These are phyloP conservation scores for Pemphredon lugubris DNA, from an alignment of 2,888 invertebrate genomes.

Conservation along the genomic window DNA sequence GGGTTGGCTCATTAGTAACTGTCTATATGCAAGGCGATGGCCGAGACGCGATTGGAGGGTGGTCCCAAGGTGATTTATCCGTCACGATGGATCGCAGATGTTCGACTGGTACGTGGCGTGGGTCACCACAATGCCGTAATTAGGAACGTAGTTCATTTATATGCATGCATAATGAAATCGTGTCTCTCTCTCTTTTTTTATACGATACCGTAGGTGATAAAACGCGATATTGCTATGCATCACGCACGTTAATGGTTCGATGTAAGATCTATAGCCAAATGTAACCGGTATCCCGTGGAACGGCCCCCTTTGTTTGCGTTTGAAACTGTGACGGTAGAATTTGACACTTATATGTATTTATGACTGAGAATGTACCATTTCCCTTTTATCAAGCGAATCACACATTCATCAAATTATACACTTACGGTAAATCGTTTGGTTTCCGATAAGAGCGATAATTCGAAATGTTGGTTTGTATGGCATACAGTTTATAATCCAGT, in stretches of 20 bases:
- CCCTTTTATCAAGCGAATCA: no score
- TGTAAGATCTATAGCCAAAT: constrained; percentile 1
- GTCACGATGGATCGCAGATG: constrained; percentile 72
- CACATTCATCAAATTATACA: no score
- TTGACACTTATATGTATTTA: no score
- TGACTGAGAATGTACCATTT: no score
- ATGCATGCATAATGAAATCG: constrained; percentile 54
- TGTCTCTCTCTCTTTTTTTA: constrained; percentile 6
- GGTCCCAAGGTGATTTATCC: constrained; percentile 74
- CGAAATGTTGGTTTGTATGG: no score
- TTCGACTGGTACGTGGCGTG: constrained; percentile 66
- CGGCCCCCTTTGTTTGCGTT: background rate
- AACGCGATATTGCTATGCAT: constrained; percentile 3
- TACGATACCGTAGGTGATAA: constrained; percentile 27
- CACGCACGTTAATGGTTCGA: background rate
- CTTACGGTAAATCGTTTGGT: no score
- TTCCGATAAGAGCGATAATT: no score
- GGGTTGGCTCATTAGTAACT: constrained; percentile 73
- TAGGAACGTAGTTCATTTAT: constrained; percentile 57
- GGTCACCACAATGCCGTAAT: constrained; percentile 63
- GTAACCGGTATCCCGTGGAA: no score
- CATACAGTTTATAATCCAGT: no score
- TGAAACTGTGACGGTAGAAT: background rate
- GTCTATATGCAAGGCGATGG: constrained; percentile 74
- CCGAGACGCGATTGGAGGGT: constrained; percentile 71